Evolutionary conservation across 2,888 invertebrate species (phyloP), one percentile per base, ranked within the genome.

Genomic region (Sipha maydis): DNA sequence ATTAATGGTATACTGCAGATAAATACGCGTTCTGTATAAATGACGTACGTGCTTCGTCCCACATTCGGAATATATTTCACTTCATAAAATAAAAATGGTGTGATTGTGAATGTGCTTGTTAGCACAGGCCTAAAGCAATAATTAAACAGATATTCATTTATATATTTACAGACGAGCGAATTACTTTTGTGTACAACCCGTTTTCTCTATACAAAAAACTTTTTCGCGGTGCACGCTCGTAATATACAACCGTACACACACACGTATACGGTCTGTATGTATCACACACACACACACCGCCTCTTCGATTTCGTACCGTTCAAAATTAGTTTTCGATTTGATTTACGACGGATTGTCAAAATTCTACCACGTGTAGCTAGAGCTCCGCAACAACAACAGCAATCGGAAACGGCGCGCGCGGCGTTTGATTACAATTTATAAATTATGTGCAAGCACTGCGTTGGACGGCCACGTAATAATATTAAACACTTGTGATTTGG

Each of bases 301-400:
- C 84, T 84, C 75, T 76, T 84, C 75, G 61, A 83, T 85, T 77
- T 67, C 48, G 21, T n/a, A 71, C 34, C 34, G 56, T 71, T 79
- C 54, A 56, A 71, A 79, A 86, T 86, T 86, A 79, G 85, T 79
- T 86, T 86, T 79, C 71, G n/a, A 56, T 54, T 86, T 86, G 85
- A 86, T 86, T 86, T 86, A 86, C 79, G 85, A 79, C 71, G 38
- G 56, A 79, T 86, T 79, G 77, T 86, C 79, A 56, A 76, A 84
- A 76, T 76, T 21, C 38, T 38, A 84, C 73, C 73, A 54, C 83
- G 9, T 38, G 34, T n/a, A 41, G 61, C 25, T 61, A n/a, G 28
- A 41, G 28, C 38, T 11, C 25, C 19, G 11, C 41, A 41, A 17
- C 31, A 71, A 73, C 34, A 34, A 79, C 61, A 48, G 79, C 80